Percentiles rank a stretch among this genome's conserved stretches.
phyloP scores from a whole-genome alignment of 2,888 invertebrate genomes.

The Apomyelois bistriatella region DNA sequence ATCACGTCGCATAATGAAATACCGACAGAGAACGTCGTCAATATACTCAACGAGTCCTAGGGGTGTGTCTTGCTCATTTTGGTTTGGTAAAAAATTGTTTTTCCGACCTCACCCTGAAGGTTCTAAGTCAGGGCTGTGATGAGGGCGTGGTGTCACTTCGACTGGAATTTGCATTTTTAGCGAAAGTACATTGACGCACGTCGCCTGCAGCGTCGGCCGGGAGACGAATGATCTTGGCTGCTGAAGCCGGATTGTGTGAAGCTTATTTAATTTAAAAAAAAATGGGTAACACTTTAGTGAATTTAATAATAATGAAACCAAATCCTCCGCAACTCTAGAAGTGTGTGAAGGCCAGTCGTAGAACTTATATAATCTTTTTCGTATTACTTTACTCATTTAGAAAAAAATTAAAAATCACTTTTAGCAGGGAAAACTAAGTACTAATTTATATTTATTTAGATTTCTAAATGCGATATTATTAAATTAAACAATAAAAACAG shows the following conservation, averaged over 20 bases:
- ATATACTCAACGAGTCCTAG: constrained; percentile 46
- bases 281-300: too few species aligned
- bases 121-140: constrained; percentile 42
- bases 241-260: constrained; percentile 18
- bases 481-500: background rate
- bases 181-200: constrained; percentile 69
- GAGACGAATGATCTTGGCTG: constrained; percentile 67
- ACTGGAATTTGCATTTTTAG: constrained; percentile 75
- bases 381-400: too few species aligned
- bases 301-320: too few species aligned
- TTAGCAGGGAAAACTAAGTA: too few species aligned
- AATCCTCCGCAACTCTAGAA: too few species aligned
- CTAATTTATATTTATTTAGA: too few species aligned
- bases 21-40: constrained; percentile 41
- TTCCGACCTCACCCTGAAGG: constrained; percentile 37
- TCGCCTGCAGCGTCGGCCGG: constrained; percentile 57
- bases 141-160: constrained; percentile 70
- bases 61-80: constrained; percentile 71
- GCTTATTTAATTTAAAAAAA: background rate
- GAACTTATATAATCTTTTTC: too few species aligned
- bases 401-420: too few species aligned
- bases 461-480: too few species aligned
- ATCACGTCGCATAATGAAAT: constrained; percentile 49
- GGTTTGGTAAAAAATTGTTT: constrained; percentile 71
- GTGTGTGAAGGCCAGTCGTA: too few species aligned